Evolutionary conservation across 2,888 invertebrate species (phyloP), one percentile per base, ranked within the genome.

Genomic region (Falcaria lacertinaria): DNA sequence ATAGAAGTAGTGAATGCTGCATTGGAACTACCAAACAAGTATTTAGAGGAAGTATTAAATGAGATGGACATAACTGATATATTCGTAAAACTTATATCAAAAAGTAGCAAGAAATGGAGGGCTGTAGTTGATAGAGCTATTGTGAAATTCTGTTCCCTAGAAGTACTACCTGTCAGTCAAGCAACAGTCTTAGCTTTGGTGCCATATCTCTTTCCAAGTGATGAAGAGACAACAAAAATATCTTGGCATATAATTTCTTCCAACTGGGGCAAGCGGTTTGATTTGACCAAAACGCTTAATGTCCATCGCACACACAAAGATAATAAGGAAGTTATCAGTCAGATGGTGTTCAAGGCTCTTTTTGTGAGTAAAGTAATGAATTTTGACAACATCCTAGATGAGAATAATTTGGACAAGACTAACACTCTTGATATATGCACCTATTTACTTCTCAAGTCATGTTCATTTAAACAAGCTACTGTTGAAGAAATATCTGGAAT

Each of bases 121-220:
- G 47, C 71, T 11, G 71, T 92, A 1, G 75, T 81, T 3, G 66
- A 67, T 7, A 67, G 70, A 42, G 80, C 87, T 0, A 74, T 92
- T 2, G 52, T 70, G 0, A 90, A 90, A 60, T 78, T 93, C 41
- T 90, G 90, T 39, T 70, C 83, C 0, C 51, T 83, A 0, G 64
- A 80, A 15, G 66, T 79, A 0, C 65, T 87, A 36, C 79, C 87
- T 1, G 89, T 91, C 3, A 91, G 92, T 55, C 90, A 91, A 40
- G 84, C 90, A 48, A 89, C 91, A 3, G 87, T 94, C 38, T 67
- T 93, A 28, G 83, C 90, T 0, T 73, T 94, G 15, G 69, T 93
- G 19, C 93, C 94, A 8, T 91, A 91, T 63, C 66, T 94, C 4
- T 91, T 94, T 52, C 92, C 93, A 0, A 61, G 71, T 37, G 78